A percentile compares a stretch with the other conserved stretches of the same genome.
Evolutionary conservation across 2,797 vertebrate genomes (phyloP).

Genomic region (Sebastes minor): DNA sequence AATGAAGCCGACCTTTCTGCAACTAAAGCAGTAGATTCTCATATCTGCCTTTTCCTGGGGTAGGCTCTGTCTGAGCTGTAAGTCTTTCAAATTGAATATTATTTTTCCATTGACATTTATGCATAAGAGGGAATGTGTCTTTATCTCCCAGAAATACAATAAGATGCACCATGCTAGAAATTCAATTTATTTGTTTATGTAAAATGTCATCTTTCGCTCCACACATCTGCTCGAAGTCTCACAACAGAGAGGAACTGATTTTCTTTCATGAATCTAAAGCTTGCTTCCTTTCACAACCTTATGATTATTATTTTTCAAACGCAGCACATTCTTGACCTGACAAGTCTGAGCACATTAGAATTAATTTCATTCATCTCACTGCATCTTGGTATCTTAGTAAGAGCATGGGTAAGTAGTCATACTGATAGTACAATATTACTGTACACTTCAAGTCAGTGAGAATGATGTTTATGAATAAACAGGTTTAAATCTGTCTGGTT

Average conservation of each 20-base stretch:
- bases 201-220: conserved; percentile 61
- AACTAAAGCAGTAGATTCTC: conserved; percentile 19
- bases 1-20: conserved; percentile 11
- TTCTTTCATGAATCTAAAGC: conserved; percentile 51
- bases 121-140: conserved; percentile 41
- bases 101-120: conserved; percentile 67
- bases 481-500: conserved; percentile 10
- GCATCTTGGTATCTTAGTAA: conserved; percentile 10
- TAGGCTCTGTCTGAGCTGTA: conserved; percentile 7
- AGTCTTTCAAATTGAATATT: conserved; percentile 49
- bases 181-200: conserved; percentile 71
- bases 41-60: conserved; percentile 11
- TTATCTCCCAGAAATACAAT: conserved; percentile 36
- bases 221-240: conserved; percentile 30
- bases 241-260: conserved; percentile 39
- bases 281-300: conserved; percentile 29
- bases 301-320: conserved; percentile 21
- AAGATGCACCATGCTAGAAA: conserved; percentile 41
- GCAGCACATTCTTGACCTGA: conserved; percentile 27
- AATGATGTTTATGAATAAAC: not conserved
- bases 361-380: conserved; percentile 28
- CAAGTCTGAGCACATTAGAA: conserved; percentile 15
- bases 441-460: not conserved
- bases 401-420: not conserved
- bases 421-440: not conserved